Conservation (phyloP, 2,113 vertebrate species). For the Microtus richardsoni region DNA sequence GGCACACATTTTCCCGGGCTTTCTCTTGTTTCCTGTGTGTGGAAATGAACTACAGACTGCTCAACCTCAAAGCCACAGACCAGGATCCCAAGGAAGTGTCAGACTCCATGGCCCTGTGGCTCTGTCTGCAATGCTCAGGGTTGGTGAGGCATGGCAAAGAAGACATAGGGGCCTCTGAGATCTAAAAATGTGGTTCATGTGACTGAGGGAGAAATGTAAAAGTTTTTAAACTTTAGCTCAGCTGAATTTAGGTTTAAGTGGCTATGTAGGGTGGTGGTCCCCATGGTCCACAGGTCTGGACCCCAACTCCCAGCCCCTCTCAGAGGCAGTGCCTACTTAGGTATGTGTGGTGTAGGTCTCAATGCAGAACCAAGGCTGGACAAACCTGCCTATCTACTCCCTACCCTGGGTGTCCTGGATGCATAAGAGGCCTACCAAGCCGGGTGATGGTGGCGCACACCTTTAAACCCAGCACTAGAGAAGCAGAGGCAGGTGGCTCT, state of each 20-base stretch:
- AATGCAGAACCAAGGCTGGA: not conserved
- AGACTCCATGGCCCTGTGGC: not conserved
- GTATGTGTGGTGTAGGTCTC: not conserved
- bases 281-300: not conserved
- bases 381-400: not conserved
- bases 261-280: not conserved
- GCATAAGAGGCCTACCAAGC: not conserved
- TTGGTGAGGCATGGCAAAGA: not conserved
- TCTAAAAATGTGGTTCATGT: not conserved
- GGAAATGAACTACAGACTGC: not conserved
- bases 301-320: not conserved
- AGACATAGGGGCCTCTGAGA: not conserved
- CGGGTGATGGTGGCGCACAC: too few species aligned
- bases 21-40: slow-evolving; percentile 67
- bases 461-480: too few species aligned
- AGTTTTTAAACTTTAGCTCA: not conserved
- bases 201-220: not conserved
- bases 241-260: not conserved
- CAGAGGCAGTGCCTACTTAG: not conserved
- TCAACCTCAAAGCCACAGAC: not conserved
- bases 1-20: slow-evolving; percentile 60
- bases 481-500: too few species aligned
- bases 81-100: not conserved
- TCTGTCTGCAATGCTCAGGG: not conserved
- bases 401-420: not conserved